phyloP scores from a whole-genome alignment of 2,113 vertebrate species.

The Pseudolaguvia tuberculata region DNA sequence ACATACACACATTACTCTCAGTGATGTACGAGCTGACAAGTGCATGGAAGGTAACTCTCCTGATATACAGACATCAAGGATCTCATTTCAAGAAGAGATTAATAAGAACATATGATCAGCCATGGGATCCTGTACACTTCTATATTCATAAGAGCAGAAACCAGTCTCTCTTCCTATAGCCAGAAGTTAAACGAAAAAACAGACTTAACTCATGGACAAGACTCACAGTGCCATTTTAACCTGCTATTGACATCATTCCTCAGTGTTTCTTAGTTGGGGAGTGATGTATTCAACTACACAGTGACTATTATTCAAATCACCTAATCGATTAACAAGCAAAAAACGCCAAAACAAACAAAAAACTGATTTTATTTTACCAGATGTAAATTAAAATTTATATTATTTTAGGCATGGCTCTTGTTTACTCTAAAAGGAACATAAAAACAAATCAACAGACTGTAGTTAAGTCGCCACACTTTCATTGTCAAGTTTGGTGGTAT shows the following conservation, averaged over 20 bases:
- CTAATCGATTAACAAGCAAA: too few relatives aligned
- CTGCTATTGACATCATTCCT: too few relatives aligned
- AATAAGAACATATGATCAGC: constrained; percentile 45
- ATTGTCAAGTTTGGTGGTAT: not conserved
- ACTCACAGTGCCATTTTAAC: too few relatives aligned
- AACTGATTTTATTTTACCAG: not conserved
- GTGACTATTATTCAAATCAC: not conserved
- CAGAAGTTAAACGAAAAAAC: too few relatives aligned
- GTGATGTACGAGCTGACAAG: constrained; percentile 33
- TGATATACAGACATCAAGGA: constrained; percentile 8
- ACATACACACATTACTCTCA: constrained; percentile 18
- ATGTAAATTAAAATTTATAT: too few relatives aligned
- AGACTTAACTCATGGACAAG: too few relatives aligned
- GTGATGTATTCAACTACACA: too few relatives aligned
- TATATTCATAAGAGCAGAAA: not conserved
- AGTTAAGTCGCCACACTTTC: not conserved
- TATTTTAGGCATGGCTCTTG: too few relatives aligned
- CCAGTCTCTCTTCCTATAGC: too few relatives aligned
- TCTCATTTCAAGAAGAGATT: constrained; percentile 40
- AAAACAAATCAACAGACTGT: not conserved
- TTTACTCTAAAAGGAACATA: not conserved
- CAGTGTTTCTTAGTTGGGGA: too few relatives aligned
- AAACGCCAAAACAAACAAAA: not conserved
- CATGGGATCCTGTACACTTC: not conserved
- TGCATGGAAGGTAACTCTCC: constrained; percentile 21